Percentiles rank a stretch among this genome's conserved stretches.
Conservation (phyloP, 2,113 vertebrate genomes). For the Myotis brandtii region DNA sequence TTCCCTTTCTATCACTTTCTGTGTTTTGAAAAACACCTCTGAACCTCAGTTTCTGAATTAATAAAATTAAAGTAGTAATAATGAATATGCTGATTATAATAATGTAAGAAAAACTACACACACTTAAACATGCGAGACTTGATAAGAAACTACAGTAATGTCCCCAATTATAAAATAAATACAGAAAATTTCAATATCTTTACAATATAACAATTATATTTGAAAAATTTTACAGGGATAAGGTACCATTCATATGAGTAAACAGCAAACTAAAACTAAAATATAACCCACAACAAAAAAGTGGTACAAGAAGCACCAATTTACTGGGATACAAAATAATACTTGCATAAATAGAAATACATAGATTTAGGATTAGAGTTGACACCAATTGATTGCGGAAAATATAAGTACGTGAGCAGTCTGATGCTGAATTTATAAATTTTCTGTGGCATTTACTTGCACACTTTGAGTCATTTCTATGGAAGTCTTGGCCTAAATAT, state of each 20-base stretch:
- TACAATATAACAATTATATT: constrained; percentile 7
- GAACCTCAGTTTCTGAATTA: background rate
- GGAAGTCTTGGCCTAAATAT: background rate
- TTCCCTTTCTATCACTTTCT: background rate
- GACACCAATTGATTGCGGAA: constrained; percentile 3
- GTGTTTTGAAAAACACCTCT: background rate
- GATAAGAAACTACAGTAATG: background rate
- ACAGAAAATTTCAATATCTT: background rate
- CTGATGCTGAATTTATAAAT: background rate
- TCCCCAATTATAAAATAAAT: background rate
- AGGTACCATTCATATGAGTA: background rate
- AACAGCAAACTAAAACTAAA: background rate
- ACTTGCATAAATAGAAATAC: background rate
- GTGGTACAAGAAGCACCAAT: background rate
- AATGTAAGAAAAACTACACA: background rate
- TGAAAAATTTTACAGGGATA: background rate
- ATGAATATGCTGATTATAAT: background rate
- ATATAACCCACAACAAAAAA: background rate
- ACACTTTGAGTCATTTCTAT: constrained; percentile 10
- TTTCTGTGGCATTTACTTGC: background rate
- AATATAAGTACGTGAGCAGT: background rate
- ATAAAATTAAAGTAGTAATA: constrained; percentile 26
- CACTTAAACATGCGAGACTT: background rate
- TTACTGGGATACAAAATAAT: background rate
- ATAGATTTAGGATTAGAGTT: background rate